Conservation (phyloP, 2,113 vertebrate species). For the Chiloscyllium plagiosum region DNA sequence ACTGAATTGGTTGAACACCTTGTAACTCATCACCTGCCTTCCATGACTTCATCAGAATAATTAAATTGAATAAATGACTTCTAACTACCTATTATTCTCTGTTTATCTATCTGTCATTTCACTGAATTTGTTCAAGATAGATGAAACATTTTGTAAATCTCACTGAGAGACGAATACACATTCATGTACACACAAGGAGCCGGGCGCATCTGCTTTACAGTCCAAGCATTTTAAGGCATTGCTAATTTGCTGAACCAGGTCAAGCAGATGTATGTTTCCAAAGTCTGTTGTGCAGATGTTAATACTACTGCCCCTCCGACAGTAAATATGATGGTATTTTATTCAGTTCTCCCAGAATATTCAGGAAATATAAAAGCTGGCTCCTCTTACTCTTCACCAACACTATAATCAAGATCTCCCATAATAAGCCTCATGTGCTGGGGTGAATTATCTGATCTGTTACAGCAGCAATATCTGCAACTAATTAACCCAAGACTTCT, state of each 20-base stretch:
- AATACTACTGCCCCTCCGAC: neutral
- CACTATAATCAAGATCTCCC: neutral
- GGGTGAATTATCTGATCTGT: neutral
- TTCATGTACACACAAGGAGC: neutral
- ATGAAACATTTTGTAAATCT: neutral
- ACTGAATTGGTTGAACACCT: neutral
- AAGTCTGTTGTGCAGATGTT: neutral
- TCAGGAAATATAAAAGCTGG: slow-evolving; percentile 8
- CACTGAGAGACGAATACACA: neutral
- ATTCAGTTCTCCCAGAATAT: neutral
- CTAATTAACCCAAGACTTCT: neutral
- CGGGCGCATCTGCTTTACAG: neutral
- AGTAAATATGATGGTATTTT: neutral
- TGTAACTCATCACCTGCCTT: neutral
- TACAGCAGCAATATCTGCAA: neutral
- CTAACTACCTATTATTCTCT: neutral
- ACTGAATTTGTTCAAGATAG: neutral
- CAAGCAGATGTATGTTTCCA: neutral
- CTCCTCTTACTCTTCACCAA: neutral
- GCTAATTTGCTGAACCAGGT: neutral
- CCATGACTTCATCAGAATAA: neutral
- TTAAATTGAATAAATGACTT: slow-evolving; percentile 14
- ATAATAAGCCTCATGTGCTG: neutral
- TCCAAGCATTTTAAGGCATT: neutral
- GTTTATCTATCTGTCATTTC: neutral